Percentiles rank a stretch among this genome's conserved stretches.
Evolutionary conservation across 1,140 invertebrate genomes (phyloP).

Genomic region (Drosophila virilis): DNA sequence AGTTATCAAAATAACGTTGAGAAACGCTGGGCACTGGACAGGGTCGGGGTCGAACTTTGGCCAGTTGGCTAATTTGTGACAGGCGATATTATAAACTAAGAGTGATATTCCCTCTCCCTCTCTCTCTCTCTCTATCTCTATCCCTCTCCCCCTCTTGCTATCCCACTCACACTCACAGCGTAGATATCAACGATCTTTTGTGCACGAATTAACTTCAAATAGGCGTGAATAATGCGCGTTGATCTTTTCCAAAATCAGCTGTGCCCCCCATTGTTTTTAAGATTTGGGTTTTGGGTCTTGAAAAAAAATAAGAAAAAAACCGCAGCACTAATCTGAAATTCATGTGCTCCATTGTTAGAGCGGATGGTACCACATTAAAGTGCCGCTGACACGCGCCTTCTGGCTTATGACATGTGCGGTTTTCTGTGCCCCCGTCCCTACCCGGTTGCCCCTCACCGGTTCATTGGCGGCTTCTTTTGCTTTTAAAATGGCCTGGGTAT

Average conservation of each 20-base stretch:
- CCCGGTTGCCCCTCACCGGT: neutral
- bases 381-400: conserved; percentile 72
- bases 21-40: conserved; percentile 3
- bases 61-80: conserved; percentile 64
- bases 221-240: conserved; percentile 71
- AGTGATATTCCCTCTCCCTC: neutral
- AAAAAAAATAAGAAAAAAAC: neutral
- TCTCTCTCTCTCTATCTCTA: no score
- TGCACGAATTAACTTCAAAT: conserved; percentile 70
- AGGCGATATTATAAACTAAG: conserved; percentile 36
- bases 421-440: conserved; percentile 16
- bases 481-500: conserved; percentile 47
- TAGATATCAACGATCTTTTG: conserved; percentile 47
- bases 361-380: conserved; percentile 63
- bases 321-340: conserved; percentile 55
- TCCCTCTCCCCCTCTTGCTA: neutral
- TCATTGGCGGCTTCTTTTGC: conserved; percentile 19
- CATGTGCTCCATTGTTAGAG: conserved; percentile 47
- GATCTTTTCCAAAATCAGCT: conserved; percentile 59
- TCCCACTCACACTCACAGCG: neutral
- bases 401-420: conserved; percentile 71
- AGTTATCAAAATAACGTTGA: conserved; percentile 55
- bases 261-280: conserved; percentile 46
- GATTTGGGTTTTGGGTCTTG: conserved; percentile 25
- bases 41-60: neutral